Evolutionary conservation across 2,113 vertebrate species (phyloP).

Genomic region (Muntiacus reevesi): DNA sequence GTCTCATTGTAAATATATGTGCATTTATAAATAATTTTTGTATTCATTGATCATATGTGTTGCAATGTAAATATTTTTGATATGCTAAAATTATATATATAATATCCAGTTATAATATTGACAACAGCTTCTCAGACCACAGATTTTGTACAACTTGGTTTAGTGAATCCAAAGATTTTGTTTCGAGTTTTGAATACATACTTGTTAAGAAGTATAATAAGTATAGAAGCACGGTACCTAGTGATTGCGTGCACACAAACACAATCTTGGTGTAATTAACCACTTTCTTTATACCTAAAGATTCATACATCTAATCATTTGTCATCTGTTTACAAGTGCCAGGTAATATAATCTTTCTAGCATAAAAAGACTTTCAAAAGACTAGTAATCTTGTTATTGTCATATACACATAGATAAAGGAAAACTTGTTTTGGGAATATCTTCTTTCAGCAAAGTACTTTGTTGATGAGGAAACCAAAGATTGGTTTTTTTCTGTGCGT

Average conservation of each 20-base stretch:
- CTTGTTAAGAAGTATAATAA: slow-evolving; percentile 44
- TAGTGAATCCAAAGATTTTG: slow-evolving; percentile 54
- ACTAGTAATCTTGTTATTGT: background rate
- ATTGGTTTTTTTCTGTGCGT: slow-evolving; percentile 17
- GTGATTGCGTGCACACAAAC: slow-evolving; percentile 10
- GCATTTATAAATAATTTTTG: slow-evolving; percentile 85
- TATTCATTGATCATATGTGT: slow-evolving; percentile 79
- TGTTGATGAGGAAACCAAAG: slow-evolving; percentile 51
- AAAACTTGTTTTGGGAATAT: background rate
- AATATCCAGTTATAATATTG: slow-evolving; percentile 62
- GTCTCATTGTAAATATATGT: slow-evolving; percentile 81
- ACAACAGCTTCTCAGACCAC: slow-evolving; percentile 71
- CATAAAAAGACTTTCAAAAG: background rate
- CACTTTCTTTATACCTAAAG: background rate
- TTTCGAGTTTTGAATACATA: slow-evolving; percentile 44
- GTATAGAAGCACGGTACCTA: slow-evolving; percentile 2
- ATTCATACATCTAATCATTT: background rate
- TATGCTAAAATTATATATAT: slow-evolving; percentile 78
- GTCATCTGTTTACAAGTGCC: background rate
- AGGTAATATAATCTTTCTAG: background rate
- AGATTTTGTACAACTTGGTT: slow-evolving; percentile 48
- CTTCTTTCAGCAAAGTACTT: slow-evolving; percentile 21
- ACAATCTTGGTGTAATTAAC: slow-evolving; percentile 30
- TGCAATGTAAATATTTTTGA: slow-evolving; percentile 84
- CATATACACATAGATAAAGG: background rate